These are phyloP conservation scores for Drosophila yooni DNA, from an alignment of 2,888 invertebrate genomes.

Conservation along the genomic window DNA sequence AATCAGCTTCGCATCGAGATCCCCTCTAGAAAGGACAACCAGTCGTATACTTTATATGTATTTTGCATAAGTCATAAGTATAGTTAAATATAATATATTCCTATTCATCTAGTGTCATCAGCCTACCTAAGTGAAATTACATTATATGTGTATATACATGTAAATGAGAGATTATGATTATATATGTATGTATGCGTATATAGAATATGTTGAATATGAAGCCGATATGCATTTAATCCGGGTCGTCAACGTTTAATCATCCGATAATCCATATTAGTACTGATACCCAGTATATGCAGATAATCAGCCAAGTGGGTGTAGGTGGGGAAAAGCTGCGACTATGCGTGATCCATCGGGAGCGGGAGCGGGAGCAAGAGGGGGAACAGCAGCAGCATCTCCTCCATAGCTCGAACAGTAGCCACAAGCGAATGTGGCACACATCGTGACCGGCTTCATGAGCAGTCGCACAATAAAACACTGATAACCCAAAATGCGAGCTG, in stretches of 20 bases:
- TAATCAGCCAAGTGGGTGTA: constrained; percentile 38
- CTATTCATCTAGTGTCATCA: constrained; percentile 50
- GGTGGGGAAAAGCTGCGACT: constrained; percentile 48
- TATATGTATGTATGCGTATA: background rate
- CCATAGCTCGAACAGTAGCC: constrained; percentile 48
- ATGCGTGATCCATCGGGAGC: constrained; percentile 53
- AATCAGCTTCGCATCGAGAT: constrained; percentile 5
- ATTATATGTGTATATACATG: constrained; percentile 10
- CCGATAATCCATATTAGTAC: constrained; percentile 6
- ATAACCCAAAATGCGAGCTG: background rate
- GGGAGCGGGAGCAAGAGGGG: background rate
- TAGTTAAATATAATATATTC: constrained; percentile 8
- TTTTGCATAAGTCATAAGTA: constrained; percentile 11
- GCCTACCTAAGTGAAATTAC: constrained; percentile 41
- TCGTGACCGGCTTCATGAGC: constrained; percentile 57
- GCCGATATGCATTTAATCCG: background rate
- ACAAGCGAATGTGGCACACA: constrained; percentile 35
- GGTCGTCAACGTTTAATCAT: constrained; percentile 22
- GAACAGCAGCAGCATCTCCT: constrained; percentile 23
- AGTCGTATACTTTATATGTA: background rate
- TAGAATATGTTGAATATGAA: background rate
- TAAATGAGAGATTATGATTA: constrained; percentile 7
- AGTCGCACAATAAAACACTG: constrained; percentile 13
- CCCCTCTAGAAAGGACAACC: constrained; percentile 8
- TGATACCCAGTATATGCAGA: constrained; percentile 31